A percentile compares a stretch with the other conserved stretches of the same genome.
These are phyloP conservation scores for Oncorhynchus gorbuscha DNA, from an alignment of 2,113 vertebrate species.

Conservation along the genomic window DNA sequence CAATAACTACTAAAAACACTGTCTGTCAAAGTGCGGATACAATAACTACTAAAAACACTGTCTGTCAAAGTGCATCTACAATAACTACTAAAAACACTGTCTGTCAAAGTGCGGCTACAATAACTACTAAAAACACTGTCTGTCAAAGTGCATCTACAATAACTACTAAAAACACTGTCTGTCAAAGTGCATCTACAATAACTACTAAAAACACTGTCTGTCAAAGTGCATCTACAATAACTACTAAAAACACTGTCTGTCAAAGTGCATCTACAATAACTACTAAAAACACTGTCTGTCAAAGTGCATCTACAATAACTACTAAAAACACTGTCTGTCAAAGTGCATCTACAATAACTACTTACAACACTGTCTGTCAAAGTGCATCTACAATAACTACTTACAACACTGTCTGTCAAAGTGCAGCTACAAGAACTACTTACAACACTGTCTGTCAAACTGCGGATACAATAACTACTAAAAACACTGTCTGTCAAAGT, in stretches of 20 bases:
- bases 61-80: background rate
- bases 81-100: constrained; percentile 7
- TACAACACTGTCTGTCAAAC: constrained; percentile 6
- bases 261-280: background rate
- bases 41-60: background rate
- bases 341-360: background rate
- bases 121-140: background rate
- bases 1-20: background rate
- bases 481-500: constrained; percentile 7
- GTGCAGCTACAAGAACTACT: background rate
- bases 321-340: constrained; percentile 5
- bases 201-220: background rate
- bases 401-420: constrained; percentile 6
- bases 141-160: background rate
- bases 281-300: constrained; percentile 1
- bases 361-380: constrained; percentile 3
- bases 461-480: background rate
- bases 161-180: constrained; percentile 4
- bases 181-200: background rate
- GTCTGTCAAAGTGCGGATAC: constrained; percentile 2
- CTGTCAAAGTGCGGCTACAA: background rate
- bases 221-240: background rate
- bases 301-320: background rate
- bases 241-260: background rate
- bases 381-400: background rate